These are phyloP conservation scores for Trogon melanurus DNA, from an alignment of 2,113 vertebrate genomes.

Conservation along the genomic window DNA sequence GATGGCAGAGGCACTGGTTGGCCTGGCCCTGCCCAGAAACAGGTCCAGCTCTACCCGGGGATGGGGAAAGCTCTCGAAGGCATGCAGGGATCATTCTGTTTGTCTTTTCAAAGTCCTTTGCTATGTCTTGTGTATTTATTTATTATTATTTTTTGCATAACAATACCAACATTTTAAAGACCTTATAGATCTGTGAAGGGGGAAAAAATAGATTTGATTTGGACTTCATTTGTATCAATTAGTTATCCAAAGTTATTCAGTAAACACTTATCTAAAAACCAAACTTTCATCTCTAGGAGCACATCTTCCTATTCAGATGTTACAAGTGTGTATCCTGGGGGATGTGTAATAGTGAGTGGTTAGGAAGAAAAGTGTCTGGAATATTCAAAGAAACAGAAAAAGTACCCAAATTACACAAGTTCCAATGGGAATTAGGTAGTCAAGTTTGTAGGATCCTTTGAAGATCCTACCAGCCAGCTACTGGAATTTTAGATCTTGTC, in stretches of 20 bases:
- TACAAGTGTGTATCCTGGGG: background rate
- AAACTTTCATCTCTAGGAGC: background rate
- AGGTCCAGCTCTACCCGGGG: too few relatives aligned
- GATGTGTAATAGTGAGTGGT: background rate
- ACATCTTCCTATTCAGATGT: background rate
- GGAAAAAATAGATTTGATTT: background rate
- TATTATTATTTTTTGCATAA: background rate
- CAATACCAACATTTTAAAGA: background rate
- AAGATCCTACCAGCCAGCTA: background rate
- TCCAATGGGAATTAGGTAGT: background rate
- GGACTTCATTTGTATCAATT: background rate
- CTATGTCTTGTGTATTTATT: background rate
- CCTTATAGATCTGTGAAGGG: background rate
- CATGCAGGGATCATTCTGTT: background rate
- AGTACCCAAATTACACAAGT: background rate
- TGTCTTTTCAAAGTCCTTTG: background rate
- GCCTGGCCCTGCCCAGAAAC: too few relatives aligned
- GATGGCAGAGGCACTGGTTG: too few relatives aligned
- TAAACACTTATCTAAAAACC: background rate
- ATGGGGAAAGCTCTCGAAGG: too few relatives aligned
- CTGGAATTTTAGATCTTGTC: background rate
- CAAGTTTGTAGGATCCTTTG: background rate
- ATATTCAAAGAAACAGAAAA: background rate
- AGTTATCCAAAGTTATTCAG: background rate
- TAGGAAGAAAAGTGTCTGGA: background rate